phyloP scores from a whole-genome alignment of 2,888 invertebrate genomes.

The Polyploca ridens region DNA sequence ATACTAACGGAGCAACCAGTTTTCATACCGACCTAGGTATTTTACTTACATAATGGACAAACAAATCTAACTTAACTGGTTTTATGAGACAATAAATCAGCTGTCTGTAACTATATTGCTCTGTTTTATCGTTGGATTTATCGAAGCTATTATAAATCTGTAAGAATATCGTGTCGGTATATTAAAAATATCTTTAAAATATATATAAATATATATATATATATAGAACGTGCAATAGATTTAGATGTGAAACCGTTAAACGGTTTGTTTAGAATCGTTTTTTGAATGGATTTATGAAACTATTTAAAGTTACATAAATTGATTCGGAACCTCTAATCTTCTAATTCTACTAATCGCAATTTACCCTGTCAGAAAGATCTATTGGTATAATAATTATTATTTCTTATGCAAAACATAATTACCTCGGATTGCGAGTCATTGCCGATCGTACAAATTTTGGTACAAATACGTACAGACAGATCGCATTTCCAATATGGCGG shows the following conservation, averaged over 20 bases:
- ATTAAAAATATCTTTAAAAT: neutral
- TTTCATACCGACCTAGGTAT: slow-evolving; percentile 2
- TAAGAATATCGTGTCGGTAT: neutral
- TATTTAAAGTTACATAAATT: too few relatives aligned
- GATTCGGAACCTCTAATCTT: too few relatives aligned
- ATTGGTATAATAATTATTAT: too few relatives aligned
- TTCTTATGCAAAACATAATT: too few relatives aligned
- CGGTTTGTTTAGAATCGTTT: too few relatives aligned
- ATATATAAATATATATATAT: too few relatives aligned
- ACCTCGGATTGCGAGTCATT: too few relatives aligned
- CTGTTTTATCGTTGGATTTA: slow-evolving; percentile 6
- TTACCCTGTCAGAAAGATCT: too few relatives aligned
- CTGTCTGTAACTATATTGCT: slow-evolving; percentile 7
- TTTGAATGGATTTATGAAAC: too few relatives aligned
- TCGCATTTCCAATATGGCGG: slow-evolving; percentile 17
- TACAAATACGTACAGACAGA: slow-evolving; percentile 2
- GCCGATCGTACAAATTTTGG: neutral
- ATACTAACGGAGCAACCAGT: neutral
- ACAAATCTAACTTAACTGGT: slow-evolving; percentile 9
- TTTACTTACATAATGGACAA: slow-evolving; percentile 1
- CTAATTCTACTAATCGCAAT: too few relatives aligned
- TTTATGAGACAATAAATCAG: slow-evolving; percentile 7
- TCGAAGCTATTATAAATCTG: slow-evolving; percentile 4
- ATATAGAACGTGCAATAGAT: too few relatives aligned
- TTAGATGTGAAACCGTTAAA: too few relatives aligned